Percentiles rank a stretch among this genome's conserved stretches.
phyloP scores from a whole-genome alignment of 92 coral and sea anemone species.

The Virgularia gustaviana region DNA sequence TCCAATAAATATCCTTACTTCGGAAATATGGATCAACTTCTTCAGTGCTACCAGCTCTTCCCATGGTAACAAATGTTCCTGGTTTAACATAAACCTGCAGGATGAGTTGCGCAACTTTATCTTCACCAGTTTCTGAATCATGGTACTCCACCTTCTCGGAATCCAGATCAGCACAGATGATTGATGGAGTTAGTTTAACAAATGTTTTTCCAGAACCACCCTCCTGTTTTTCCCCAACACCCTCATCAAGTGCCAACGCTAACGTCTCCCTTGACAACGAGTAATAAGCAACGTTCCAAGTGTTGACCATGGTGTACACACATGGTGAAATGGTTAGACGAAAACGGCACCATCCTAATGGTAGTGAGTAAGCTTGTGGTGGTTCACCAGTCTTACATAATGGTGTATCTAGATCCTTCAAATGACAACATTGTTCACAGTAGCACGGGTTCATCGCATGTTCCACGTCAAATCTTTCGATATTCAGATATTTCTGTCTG shows the following conservation, averaged over 20 bases:
- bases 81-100: constrained; percentile 91
- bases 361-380: constrained; percentile 82
- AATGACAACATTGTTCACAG: constrained; percentile 84
- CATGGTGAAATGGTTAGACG: constrained; percentile 53
- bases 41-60: constrained; percentile 80
- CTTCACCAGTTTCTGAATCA: constrained; percentile 62
- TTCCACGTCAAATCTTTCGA: constrained; percentile 65
- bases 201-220: constrained; percentile 67
- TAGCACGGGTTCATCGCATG: constrained; percentile 85
- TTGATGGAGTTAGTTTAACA: constrained; percentile 89
- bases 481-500: constrained; percentile 61
- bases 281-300: constrained; percentile 92
- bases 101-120: constrained; percentile 79
- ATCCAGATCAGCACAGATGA: constrained; percentile 93
- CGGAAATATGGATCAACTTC: constrained; percentile 94
- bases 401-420: constrained; percentile 79
- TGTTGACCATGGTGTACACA: constrained; percentile 33
- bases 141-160: constrained; percentile 66
- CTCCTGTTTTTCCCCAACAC: constrained; percentile 50
- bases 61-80: constrained; percentile 81
- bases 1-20: constrained; percentile 90
- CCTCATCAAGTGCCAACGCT: constrained; percentile 50
- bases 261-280: constrained; percentile 62
- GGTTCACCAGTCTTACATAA: constrained; percentile 91
- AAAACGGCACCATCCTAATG: constrained; percentile 95